These are phyloP conservation scores for Sebastes schlegelii DNA, from an alignment of 2,113 vertebrate species.

Conservation along the genomic window DNA sequence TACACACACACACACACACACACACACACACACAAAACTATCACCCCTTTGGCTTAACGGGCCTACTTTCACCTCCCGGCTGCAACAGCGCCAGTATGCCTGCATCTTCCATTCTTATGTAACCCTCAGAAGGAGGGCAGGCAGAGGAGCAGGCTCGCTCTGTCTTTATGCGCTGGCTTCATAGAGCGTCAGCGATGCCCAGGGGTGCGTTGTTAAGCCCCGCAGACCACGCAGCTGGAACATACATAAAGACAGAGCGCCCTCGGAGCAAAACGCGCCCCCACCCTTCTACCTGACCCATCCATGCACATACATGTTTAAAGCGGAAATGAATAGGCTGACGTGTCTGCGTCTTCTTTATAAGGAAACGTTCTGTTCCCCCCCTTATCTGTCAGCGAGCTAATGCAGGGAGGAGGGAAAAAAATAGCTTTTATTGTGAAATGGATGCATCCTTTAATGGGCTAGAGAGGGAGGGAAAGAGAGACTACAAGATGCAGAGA, in stretches of 20 bases:
- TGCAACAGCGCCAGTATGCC: constrained; percentile 54
- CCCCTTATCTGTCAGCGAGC: constrained; percentile 67
- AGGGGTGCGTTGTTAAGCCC: constrained; percentile 64
- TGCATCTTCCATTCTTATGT: constrained; percentile 72
- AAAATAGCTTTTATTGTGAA: constrained; percentile 75
- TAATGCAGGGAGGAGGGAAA: constrained; percentile 63
- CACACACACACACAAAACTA: constrained; percentile 35
- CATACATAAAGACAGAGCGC: constrained; percentile 67
- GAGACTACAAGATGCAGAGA: constrained; percentile 38
- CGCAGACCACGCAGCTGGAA: constrained; percentile 66
- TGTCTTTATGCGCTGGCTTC: constrained; percentile 71
- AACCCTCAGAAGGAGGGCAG: constrained; percentile 68
- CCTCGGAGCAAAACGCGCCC: constrained; percentile 33
- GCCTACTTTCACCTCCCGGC: constrained; percentile 68
- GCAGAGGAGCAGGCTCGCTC: constrained; percentile 62
- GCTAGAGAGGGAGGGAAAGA: constrained; percentile 32
- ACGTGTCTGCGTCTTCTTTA: constrained; percentile 55
- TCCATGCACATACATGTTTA: constrained; percentile 67
- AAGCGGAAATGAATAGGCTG: constrained; percentile 63
- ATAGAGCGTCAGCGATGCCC: constrained; percentile 73
- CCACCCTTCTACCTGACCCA: constrained; percentile 53
- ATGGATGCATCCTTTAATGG: constrained; percentile 70
- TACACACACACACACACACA: constrained; percentile 21
- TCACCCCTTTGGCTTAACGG: constrained; percentile 57
- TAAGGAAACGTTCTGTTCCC: constrained; percentile 58